Percentiles rank a stretch among this genome's conserved stretches.
Conservation (phyloP, 2,888 invertebrate species). For the Polylopha cassiicola region DNA sequence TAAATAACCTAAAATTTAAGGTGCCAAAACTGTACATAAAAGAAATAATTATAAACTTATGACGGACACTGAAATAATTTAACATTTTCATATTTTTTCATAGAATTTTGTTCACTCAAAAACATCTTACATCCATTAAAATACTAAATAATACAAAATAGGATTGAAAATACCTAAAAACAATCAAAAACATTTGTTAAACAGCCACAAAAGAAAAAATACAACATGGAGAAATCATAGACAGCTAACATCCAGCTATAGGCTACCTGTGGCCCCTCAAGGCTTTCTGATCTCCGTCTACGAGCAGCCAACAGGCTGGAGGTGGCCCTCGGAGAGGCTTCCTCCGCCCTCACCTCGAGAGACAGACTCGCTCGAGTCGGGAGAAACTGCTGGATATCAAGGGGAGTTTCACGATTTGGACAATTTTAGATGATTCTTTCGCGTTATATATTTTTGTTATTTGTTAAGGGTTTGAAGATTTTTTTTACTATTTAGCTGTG, state of each 20-base stretch:
- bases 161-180: conserved; percentile 5
- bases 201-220: conserved; percentile 24
- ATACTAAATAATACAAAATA: no score
- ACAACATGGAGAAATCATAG: conserved; percentile 7
- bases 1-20: no score
- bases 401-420: no score
- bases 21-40: no score
- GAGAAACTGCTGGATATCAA: conserved; percentile 59
- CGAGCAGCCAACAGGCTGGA: conserved; percentile 67
- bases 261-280: conserved; percentile 77
- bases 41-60: conserved; percentile 7
- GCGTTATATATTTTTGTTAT: no score
- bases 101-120: no score
- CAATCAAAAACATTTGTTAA: conserved; percentile 24
- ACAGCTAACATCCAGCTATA: conserved; percentile 41
- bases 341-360: conserved; percentile 77
- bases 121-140: no score
- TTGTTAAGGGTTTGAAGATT: no score
- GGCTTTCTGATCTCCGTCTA: conserved; percentile 77
- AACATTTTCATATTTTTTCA: no score
- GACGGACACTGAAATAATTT: conserved; percentile 2
- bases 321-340: conserved; percentile 57
- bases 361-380: conserved; percentile 79
- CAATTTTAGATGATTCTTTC: no score
- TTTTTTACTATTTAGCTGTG: no score